Evolutionary conservation across 2,888 invertebrate species (phyloP).

Genomic region (Clusia tigrina): DNA sequence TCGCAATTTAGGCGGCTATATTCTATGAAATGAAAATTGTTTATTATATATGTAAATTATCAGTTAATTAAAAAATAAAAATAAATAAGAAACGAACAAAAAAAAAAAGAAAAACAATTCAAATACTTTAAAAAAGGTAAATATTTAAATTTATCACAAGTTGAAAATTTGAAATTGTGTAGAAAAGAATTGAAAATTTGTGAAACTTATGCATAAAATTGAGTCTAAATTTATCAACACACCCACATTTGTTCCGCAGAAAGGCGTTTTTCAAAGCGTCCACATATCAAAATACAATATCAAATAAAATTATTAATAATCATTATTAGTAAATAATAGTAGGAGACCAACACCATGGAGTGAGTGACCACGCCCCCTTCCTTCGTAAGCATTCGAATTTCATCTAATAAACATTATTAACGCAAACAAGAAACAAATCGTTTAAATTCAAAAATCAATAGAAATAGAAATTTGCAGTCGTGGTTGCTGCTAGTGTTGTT

Average conservation of each 20-base stretch:
- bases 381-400: background rate
- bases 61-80: too few relatives aligned
- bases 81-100: background rate
- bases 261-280: background rate
- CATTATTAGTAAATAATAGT: background rate
- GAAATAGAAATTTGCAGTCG: constrained; percentile 22
- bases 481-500: constrained; percentile 11
- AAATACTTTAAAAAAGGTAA: background rate
- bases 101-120: background rate
- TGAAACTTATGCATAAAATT: too few relatives aligned
- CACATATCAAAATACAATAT: constrained; percentile 2
- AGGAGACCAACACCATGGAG: constrained; percentile 7
- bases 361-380: background rate
- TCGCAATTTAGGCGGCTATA: too few relatives aligned
- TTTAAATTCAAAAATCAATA: constrained; percentile 15
- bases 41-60: too few relatives aligned
- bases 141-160: constrained; percentile 8
- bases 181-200: too few relatives aligned
- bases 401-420: background rate
- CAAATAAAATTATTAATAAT: background rate
- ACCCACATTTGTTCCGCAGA: too few relatives aligned
- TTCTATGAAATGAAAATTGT: too few relatives aligned
- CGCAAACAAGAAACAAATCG: background rate
- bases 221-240: background rate
- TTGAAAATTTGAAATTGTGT: background rate